Evolutionary conservation across 2,797 vertebrate species (phyloP).

Genomic region (Peromyscus eremicus): DNA sequence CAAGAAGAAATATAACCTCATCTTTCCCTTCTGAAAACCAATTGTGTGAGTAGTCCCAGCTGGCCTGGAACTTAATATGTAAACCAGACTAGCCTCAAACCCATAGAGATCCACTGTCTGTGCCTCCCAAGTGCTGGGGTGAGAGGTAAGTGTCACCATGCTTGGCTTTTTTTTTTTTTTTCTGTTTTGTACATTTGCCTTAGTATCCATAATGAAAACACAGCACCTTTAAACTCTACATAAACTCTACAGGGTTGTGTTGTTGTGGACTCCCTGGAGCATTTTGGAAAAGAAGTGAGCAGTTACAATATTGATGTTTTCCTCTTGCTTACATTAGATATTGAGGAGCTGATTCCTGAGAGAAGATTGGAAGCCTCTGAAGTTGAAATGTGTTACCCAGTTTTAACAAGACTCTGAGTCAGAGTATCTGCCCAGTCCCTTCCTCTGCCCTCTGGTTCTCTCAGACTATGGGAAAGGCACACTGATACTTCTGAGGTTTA

Average conservation of each 20-base stretch:
- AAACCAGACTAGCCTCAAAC: not conserved
- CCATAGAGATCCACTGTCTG: not conserved
- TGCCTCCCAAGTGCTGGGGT: not conserved
- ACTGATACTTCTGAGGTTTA: not conserved
- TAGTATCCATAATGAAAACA: not conserved
- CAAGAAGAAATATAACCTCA: not conserved
- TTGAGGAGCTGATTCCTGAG: slow-evolving; percentile 37
- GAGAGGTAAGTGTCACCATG: not conserved
- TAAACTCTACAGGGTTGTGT: not conserved
- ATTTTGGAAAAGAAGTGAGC: not conserved
- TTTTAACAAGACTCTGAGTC: slow-evolving; percentile 19
- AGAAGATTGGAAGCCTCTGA: not conserved
- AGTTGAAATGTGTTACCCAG: not conserved
- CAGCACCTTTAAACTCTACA: not conserved
- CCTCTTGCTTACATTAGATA: not conserved
- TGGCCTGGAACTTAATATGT: not conserved
- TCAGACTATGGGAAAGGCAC: not conserved
- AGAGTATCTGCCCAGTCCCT: not conserved
- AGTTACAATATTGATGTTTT: not conserved
- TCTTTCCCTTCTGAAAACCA: not conserved
- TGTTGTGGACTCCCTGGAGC: not conserved
- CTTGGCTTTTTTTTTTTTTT: no score
- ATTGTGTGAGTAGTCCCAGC: not conserved
- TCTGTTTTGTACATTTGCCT: not conserved
- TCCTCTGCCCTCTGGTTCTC: not conserved